Evolutionary conservation across 1,140 invertebrate genomes (phyloP).

Genomic region (Hydropsyche tenuis): DNA sequence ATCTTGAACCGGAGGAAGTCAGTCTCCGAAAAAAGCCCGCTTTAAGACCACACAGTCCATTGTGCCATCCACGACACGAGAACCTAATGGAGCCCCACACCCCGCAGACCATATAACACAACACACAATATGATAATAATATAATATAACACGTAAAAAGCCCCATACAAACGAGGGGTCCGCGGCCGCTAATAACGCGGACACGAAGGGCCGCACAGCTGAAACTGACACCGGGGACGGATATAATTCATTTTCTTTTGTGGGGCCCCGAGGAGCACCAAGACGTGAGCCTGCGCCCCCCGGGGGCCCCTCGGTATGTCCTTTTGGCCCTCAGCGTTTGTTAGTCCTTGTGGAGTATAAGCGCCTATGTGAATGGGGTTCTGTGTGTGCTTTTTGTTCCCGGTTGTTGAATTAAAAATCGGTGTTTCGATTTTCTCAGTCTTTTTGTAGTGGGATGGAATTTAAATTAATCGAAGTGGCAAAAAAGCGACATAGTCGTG

Average conservation of each 20-base stretch:
- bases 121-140: neutral
- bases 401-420: too few relatives aligned
- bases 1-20: too few relatives aligned
- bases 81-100: constrained; percentile 29
- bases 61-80: constrained; percentile 8
- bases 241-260: constrained; percentile 44
- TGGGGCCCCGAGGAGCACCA: constrained; percentile 15
- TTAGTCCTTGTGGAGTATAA: too few relatives aligned
- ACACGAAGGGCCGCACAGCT: constrained; percentile 33
- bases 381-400: too few relatives aligned
- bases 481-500: neutral
- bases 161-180: constrained; percentile 25
- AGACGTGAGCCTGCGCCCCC: neutral
- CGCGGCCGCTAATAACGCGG: constrained; percentile 34
- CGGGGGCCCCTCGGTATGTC: neutral
- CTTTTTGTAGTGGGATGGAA: too few relatives aligned
- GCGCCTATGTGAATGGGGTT: too few relatives aligned
- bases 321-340: too few relatives aligned
- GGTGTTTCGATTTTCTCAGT: too few relatives aligned
- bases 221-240: constrained; percentile 38
- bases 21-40: too few relatives aligned
- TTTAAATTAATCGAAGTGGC: neutral
- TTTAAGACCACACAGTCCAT: too few relatives aligned
- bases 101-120: too few relatives aligned
- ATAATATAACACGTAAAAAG: too few relatives aligned